phyloP scores from a whole-genome alignment of 2,113 vertebrate species.

The Lichenostomus cassidix region DNA sequence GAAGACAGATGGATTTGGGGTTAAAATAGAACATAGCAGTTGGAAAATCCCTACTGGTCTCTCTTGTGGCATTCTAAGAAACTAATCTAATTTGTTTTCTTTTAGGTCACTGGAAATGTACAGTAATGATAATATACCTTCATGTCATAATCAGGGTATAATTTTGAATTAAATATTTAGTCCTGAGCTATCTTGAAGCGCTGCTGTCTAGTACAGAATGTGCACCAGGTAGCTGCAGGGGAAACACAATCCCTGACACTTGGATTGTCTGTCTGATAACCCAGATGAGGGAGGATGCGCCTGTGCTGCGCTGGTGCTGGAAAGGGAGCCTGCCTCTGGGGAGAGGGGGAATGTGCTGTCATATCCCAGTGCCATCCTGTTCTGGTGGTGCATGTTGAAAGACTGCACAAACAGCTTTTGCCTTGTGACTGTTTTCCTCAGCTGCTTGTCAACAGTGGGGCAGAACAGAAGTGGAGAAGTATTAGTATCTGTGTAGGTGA shows the following conservation, averaged over 20 bases:
- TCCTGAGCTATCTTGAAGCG: not conserved
- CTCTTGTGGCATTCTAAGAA: not conserved
- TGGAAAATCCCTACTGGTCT: not conserved
- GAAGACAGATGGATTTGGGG: not conserved
- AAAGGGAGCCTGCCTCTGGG: not conserved
- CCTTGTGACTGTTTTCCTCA: not conserved
- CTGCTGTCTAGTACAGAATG: not conserved
- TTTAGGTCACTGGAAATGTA: not conserved
- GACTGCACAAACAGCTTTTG: not conserved
- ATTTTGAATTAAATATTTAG: slow-evolving; percentile 8
- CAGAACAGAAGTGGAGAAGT: not conserved
- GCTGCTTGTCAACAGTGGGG: not conserved
- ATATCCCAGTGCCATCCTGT: not conserved
- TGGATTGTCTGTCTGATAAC: not conserved
- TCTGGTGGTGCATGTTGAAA: not conserved
- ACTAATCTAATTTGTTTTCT: not conserved
- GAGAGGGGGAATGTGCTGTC: accelerated
- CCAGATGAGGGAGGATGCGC: not conserved
- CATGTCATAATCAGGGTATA: not conserved
- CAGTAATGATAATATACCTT: not conserved
- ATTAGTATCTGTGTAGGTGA: not conserved
- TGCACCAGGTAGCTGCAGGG: not conserved
- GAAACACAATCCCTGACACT: accelerated
- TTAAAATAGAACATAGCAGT: not conserved
- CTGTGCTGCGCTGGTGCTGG: accelerated